These are phyloP conservation scores for Ispidina lecontei DNA, from an alignment of 2,797 vertebrate species.

Conservation along the genomic window DNA sequence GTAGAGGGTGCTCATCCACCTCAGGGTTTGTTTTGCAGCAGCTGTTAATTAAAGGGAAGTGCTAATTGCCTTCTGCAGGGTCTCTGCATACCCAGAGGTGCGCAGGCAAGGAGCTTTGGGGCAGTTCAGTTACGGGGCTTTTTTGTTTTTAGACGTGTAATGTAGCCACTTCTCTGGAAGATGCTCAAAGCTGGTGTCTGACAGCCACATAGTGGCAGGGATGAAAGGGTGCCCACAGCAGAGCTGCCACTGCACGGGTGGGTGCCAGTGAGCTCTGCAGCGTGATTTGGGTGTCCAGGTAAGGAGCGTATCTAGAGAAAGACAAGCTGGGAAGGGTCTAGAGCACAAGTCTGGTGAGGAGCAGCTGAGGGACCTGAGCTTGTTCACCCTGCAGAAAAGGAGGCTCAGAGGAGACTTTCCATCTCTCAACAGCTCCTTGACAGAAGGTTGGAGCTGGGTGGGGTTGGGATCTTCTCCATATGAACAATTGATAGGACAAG, in stretches of 20 bases:
- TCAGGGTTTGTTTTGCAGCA: neutral
- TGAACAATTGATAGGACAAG: too few relatives aligned
- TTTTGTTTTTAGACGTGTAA: neutral
- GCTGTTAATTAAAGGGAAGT: too few relatives aligned
- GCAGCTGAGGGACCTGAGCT: too few relatives aligned
- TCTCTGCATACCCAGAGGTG: too few relatives aligned
- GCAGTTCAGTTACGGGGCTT: neutral
- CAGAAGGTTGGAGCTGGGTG: too few relatives aligned
- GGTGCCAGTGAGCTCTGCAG: neutral
- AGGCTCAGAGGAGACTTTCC: too few relatives aligned
- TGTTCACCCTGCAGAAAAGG: too few relatives aligned
- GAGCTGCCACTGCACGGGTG: rapidly evolving
- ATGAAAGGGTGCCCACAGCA: rapidly evolving
- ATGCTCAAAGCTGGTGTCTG: neutral
- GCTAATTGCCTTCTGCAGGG: neutral
- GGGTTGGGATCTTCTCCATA: too few relatives aligned
- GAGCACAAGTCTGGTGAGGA: too few relatives aligned
- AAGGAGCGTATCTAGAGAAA: neutral
- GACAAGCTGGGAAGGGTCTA: too few relatives aligned
- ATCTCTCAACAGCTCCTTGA: too few relatives aligned
- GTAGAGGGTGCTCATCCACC: neutral
- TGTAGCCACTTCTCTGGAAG: neutral
- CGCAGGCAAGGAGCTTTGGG: too few relatives aligned
- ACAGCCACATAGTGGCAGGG: neutral
- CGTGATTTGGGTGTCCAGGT: rapidly evolving